Evolutionary conservation across 2,888 invertebrate species (phyloP).

Genomic region (Lasius fuliginosus): DNA sequence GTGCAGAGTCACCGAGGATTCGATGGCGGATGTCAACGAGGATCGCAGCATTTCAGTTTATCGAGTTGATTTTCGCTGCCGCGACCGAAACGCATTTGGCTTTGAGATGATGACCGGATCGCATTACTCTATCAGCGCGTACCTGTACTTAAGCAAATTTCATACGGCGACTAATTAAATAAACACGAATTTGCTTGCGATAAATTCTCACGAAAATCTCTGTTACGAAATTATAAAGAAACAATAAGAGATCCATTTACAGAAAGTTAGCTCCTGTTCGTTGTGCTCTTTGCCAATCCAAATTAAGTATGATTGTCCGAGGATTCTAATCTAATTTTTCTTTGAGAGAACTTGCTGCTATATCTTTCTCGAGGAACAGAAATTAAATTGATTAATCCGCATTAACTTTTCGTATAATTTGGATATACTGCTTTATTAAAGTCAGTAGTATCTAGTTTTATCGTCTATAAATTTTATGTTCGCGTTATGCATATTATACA

Average conservation of each 20-base stretch:
- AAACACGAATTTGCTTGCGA: constrained; percentile 1
- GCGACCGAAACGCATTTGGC: constrained; percentile 35
- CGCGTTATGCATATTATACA: neutral
- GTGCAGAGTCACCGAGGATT: constrained; percentile 12
- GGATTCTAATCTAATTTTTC: neutral
- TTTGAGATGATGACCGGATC: constrained; percentile 43
- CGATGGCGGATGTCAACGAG: constrained; percentile 40
- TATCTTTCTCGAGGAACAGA: neutral
- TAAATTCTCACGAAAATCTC: neutral
- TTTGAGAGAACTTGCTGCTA: neutral
- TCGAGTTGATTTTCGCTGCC: constrained; percentile 16
- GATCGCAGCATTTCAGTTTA: constrained; percentile 18
- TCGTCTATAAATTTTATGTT: neutral
- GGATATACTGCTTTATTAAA: neutral
- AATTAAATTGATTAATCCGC: neutral
- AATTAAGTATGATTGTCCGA: neutral
- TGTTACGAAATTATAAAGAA: constrained; percentile 25
- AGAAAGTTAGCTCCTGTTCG: neutral
- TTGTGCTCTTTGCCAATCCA: neutral
- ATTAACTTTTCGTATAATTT: neutral
- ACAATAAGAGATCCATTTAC: neutral
- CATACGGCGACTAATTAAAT: neutral
- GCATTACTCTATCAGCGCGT: constrained; percentile 56
- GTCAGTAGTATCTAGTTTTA: neutral
- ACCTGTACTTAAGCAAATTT: constrained; percentile 38